Evolutionary conservation across 2,888 invertebrate species (phyloP).

Genomic region (Pemphredon lugubris): DNA sequence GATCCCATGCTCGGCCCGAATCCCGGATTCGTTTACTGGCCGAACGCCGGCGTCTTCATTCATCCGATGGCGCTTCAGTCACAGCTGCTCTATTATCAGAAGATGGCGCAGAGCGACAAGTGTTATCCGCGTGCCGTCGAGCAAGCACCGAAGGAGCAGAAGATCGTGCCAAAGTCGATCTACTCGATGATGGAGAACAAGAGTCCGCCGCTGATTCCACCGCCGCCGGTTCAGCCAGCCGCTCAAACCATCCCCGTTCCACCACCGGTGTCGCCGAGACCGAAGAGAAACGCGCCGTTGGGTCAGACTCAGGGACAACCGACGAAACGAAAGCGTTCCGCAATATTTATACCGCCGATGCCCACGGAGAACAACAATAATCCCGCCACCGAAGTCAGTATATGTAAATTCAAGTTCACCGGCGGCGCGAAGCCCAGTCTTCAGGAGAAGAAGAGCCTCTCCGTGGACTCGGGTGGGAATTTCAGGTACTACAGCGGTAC

Average conservation of each 20-base stretch:
- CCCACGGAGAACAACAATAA: constrained; percentile 88
- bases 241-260: constrained; percentile 59
- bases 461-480: constrained; percentile 94
- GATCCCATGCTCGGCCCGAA: constrained; percentile 78
- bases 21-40: constrained; percentile 87
- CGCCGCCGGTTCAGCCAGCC: constrained; percentile 71
- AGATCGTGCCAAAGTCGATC: constrained; percentile 80
- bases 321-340: constrained; percentile 89
- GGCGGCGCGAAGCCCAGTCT: constrained; percentile 94
- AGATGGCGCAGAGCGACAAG: constrained; percentile 84
- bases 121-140: constrained; percentile 64
- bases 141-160: constrained; percentile 68
- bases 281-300: constrained; percentile 82
- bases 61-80: constrained; percentile 89
- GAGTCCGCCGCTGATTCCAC: constrained; percentile 57
- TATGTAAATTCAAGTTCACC: constrained; percentile 96
- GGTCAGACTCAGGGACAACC: constrained; percentile 76
- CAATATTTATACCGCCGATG: constrained; percentile 92
- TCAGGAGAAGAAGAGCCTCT: constrained; percentile 95
- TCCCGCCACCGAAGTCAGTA: constrained; percentile 92
- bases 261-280: constrained; percentile 75
- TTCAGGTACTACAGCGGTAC: constrained; percentile 94
- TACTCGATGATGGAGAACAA: constrained; percentile 78
- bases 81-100: constrained; percentile 88
- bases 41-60: constrained; percentile 86